A percentile compares a stretch with the other conserved stretches of the same genome.
phyloP scores from a whole-genome alignment of 2,797 vertebrate genomes.

The Cryptoprocta ferox region DNA sequence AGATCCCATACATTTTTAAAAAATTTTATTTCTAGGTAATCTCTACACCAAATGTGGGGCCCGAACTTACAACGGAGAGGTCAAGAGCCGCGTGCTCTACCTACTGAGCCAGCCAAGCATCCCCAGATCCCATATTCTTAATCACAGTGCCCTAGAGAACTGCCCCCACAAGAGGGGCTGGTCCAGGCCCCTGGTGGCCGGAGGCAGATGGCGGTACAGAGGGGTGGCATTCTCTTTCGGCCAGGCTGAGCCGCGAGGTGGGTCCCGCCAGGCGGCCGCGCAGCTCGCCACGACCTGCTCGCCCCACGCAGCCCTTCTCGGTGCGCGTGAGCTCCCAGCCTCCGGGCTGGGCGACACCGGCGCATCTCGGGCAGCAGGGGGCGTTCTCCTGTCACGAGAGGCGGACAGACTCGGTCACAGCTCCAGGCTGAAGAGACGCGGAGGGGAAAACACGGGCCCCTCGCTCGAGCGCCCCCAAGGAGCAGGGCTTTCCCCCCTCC shows the following conservation, averaged over 20 bases:
- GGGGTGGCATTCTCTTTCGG: not conserved
- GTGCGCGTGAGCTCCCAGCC: accelerated
- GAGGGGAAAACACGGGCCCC: not conserved
- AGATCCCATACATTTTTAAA: not conserved
- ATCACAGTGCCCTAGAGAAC: not conserved
- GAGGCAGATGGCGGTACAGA: not conserved
- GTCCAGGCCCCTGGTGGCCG: not conserved
- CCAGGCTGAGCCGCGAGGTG: not conserved
- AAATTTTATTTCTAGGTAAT: not conserved
- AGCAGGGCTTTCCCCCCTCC: not conserved
- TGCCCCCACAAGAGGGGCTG: too few relatives aligned
- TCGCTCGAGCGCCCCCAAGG: accelerated
- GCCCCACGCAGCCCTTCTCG: accelerated
- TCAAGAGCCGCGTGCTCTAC: not conserved
- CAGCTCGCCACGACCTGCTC: too few relatives aligned
- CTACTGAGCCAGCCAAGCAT: not conserved
- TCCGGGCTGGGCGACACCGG: not conserved
- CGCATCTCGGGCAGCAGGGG: constrained; percentile 82
- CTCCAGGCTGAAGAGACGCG: accelerated
- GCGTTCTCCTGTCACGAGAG: constrained; percentile 77
- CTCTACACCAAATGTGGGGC: not conserved
- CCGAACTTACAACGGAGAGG: not conserved
- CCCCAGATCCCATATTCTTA: not conserved
- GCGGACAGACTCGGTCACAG: accelerated
- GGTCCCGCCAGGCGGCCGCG: too few relatives aligned